These are phyloP conservation scores for Coptotermes formosanus DNA, from an alignment of 1,140 invertebrate species.

Conservation along the genomic window DNA sequence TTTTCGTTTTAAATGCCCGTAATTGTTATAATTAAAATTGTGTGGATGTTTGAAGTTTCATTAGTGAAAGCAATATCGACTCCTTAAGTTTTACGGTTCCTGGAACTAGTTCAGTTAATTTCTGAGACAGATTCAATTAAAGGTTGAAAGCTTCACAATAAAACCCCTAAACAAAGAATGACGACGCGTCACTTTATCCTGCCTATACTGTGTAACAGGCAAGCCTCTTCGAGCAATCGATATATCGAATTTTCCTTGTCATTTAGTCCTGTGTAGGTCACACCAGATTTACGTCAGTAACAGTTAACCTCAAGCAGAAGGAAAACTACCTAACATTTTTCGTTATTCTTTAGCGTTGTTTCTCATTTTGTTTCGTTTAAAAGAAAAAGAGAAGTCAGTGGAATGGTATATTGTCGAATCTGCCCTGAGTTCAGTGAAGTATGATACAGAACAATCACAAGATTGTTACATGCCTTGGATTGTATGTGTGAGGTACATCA, in stretches of 20 bases:
- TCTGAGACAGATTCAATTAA: background rate
- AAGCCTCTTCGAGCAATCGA: background rate
- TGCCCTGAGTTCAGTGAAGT: background rate
- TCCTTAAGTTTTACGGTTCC: background rate
- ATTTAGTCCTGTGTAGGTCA: background rate
- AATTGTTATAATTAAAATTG: too few species aligned
- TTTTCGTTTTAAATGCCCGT: too few species aligned
- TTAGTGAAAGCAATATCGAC: too few species aligned
- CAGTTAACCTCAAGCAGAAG: background rate
- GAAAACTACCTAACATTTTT: background rate
- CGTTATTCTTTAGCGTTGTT: background rate
- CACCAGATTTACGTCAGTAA: background rate
- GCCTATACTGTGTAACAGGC: background rate
- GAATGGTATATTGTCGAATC: background rate
- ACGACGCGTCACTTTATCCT: background rate
- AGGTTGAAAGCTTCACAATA: background rate
- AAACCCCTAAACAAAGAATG: background rate
- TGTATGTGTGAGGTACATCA: background rate
- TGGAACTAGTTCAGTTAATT: background rate
- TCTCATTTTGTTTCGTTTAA: background rate
- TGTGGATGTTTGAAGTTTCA: too few species aligned
- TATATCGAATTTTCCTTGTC: background rate
- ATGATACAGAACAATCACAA: background rate
- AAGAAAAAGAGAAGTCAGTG: background rate
- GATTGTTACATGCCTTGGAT: too few species aligned